These are phyloP conservation scores for Saccostrea glomerata DNA, from an alignment of 1,140 invertebrate genomes.

Conservation along the genomic window DNA sequence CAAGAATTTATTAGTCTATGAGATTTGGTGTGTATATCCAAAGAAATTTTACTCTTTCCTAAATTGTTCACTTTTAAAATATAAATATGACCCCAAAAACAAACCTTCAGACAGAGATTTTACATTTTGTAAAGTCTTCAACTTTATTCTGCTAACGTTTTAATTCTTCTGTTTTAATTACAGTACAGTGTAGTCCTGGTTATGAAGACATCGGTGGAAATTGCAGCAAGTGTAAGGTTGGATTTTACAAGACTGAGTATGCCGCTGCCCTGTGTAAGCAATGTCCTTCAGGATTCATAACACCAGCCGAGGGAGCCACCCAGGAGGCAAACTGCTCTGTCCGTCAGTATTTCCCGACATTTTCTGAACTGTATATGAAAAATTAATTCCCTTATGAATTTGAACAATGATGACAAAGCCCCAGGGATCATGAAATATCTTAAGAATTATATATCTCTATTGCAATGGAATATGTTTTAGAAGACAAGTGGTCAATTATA, in stretches of 20 bases:
- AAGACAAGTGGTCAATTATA: too few species aligned
- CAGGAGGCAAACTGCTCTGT: conserved; percentile 45
- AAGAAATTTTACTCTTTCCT: too few species aligned
- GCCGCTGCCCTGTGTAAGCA: conserved; percentile 45
- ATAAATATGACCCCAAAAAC: too few species aligned
- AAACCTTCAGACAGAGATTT: too few species aligned
- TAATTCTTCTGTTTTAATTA: conserved; percentile 6
- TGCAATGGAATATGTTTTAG: too few species aligned
- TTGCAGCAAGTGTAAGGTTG: conserved; percentile 58
- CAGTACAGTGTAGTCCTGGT: conserved; percentile 50
- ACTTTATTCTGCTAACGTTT: background rate
- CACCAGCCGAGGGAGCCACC: conserved; percentile 48
- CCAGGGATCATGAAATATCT: too few species aligned
- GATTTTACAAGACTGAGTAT: conserved; percentile 52
- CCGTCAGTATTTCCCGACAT: conserved; percentile 41
- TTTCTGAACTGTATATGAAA: background rate
- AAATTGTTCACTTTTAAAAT: too few species aligned
- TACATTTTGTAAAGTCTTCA: background rate
- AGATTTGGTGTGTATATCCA: too few species aligned
- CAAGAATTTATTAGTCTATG: too few species aligned
- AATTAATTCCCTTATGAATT: too few species aligned
- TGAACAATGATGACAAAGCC: too few species aligned
- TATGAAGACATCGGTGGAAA: conserved; percentile 50
- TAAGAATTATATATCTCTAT: too few species aligned
- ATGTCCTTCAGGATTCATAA: conserved; percentile 58